These are phyloP conservation scores for Diadumene lineata DNA, from an alignment of 92 coral and sea anemone genomes.

Conservation along the genomic window DNA sequence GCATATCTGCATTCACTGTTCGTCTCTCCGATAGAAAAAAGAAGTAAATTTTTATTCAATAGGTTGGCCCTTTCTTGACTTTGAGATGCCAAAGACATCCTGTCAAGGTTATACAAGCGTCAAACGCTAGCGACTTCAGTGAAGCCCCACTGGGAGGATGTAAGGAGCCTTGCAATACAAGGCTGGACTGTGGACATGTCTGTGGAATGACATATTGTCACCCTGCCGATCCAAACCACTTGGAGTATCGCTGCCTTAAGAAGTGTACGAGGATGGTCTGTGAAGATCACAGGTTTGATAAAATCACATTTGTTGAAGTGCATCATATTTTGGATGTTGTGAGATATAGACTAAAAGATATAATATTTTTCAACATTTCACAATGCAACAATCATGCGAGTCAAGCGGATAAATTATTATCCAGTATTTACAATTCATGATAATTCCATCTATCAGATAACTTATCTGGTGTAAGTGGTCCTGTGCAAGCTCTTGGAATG, in stretches of 20 bases:
- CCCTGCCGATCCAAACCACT: slow-evolving; percentile 74
- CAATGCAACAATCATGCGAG: no score
- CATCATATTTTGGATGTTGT: slow-evolving; percentile 62
- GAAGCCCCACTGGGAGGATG: slow-evolving; percentile 92
- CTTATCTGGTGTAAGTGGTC: no score
- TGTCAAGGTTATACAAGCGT: slow-evolving; percentile 44
- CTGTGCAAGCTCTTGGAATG: no score
- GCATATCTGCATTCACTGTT: no score
- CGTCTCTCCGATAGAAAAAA: no score
- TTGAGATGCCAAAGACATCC: slow-evolving; percentile 78
- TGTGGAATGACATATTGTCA: slow-evolving; percentile 82
- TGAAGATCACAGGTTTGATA: slow-evolving; percentile 44
- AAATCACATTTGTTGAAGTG: slow-evolving; percentile 24
- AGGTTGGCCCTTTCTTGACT: not conserved
- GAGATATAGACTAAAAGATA: slow-evolving; percentile 45
- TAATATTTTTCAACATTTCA: not conserved
- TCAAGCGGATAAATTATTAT: no score
- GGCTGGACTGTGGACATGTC: slow-evolving; percentile 83
- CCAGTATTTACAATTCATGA: no score
- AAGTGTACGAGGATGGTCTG: slow-evolving; percentile 63
- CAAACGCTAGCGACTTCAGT: slow-evolving; percentile 56
- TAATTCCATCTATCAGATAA: no score
- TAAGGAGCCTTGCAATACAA: slow-evolving; percentile 65
- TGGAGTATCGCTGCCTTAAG: slow-evolving; percentile 63
- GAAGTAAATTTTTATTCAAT: no score